Evolutionary conservation across 2,797 vertebrate species (phyloP).

Genomic region (Epinephelus coioides): DNA sequence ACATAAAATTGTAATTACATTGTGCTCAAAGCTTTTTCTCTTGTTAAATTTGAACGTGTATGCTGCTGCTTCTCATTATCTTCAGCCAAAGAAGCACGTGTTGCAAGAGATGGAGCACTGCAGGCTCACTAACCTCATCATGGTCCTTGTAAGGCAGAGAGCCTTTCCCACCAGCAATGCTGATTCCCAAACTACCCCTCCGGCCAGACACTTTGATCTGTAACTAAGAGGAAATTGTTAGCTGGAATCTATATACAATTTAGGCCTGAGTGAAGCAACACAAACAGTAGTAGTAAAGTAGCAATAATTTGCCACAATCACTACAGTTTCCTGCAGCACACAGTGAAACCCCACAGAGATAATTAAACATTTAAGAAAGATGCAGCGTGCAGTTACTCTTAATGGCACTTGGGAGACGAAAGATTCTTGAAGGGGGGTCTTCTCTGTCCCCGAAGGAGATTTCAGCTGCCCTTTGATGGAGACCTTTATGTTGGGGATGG

Average conservation of each 20-base stretch:
- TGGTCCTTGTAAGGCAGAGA: constrained; percentile 90
- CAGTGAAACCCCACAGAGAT: constrained; percentile 9
- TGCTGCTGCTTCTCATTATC: constrained; percentile 17
- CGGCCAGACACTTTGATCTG: constrained; percentile 91
- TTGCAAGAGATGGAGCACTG: constrained; percentile 3
- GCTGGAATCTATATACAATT: neutral
- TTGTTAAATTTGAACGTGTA: neutral
- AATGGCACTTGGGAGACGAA: constrained; percentile 79
- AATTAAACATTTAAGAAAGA: constrained; percentile 36
- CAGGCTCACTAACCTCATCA: constrained; percentile 86
- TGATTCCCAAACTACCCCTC: constrained; percentile 89
- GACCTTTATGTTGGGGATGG: constrained; percentile 29
- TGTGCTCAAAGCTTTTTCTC: neutral
- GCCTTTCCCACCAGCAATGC: constrained; percentile 91
- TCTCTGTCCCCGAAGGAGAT: constrained; percentile 47
- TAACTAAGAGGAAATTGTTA: constrained; percentile 82
- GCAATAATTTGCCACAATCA: neutral
- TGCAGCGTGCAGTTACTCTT: constrained; percentile 77
- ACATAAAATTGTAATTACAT: neutral
- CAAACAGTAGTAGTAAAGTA: neutral
- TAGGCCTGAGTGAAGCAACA: neutral
- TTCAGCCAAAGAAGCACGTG: neutral
- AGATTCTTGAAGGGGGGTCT: constrained; percentile 60
- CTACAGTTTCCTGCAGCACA: neutral
- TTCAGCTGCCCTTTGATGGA: constrained; percentile 33